A percentile compares a stretch with the other conserved stretches of the same genome.
These are phyloP conservation scores for Drosophila rhopaloa DNA, from an alignment of 1,140 invertebrate genomes.

Conservation along the genomic window DNA sequence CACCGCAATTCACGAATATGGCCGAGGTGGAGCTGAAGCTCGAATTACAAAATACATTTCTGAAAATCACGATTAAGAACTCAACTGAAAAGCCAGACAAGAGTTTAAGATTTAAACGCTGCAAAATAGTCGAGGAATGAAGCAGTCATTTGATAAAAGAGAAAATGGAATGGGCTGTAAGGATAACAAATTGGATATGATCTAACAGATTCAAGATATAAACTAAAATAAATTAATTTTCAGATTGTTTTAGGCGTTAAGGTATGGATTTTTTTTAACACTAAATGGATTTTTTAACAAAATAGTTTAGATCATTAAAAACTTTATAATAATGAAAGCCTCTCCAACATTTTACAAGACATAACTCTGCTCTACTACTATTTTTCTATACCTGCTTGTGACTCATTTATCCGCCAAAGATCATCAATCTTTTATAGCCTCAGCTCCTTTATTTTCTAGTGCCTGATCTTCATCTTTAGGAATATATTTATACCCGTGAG, in stretches of 20 bases:
- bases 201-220: no score
- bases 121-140: constrained; percentile 11
- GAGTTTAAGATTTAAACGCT: constrained; percentile 37
- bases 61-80: constrained; percentile 51
- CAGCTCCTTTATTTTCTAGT: constrained; percentile 30
- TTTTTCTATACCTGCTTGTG: constrained; percentile 9
- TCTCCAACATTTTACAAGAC: background rate
- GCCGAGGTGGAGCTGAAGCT: constrained; percentile 1
- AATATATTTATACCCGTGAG: constrained; percentile 16
- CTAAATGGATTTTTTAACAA: background rate
- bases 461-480: constrained; percentile 16
- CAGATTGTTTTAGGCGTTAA: no score
- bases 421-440: constrained; percentile 31
- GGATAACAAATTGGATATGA: no score
- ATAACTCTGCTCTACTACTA: background rate
- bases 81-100: constrained; percentile 25
- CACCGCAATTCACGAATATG: constrained; percentile 13
- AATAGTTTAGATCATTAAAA: no score
- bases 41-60: constrained; percentile 9
- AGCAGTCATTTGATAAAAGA: background rate
- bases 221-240: no score
- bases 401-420: constrained; percentile 23
- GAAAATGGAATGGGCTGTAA: constrained; percentile 1
- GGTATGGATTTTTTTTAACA: no score
- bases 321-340: no score